Percentiles rank a stretch among this genome's conserved stretches.
Evolutionary conservation across 1,140 invertebrate genomes (phyloP).

Genomic region (Diprion similis): DNA sequence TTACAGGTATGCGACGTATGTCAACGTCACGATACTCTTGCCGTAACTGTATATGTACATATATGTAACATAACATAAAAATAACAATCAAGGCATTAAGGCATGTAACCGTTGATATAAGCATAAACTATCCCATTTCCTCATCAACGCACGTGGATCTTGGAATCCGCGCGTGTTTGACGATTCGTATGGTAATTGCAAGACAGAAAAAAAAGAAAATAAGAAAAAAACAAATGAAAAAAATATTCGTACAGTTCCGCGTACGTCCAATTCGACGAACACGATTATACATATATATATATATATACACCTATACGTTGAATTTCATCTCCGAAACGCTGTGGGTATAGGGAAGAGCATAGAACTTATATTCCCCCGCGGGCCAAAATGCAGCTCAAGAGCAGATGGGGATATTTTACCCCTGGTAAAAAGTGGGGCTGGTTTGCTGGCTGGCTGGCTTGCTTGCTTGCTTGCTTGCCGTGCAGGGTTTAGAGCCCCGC

Average conservation of each 20-base stretch:
- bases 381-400: not conserved
- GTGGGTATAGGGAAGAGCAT: not conserved
- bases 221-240: too few species aligned
- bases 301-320: too few species aligned
- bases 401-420: constrained; percentile 4
- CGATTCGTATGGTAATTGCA: not conserved
- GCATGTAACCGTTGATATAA: too few species aligned
- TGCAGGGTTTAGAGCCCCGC: not conserved
- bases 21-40: too few species aligned
- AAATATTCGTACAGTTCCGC: constrained; percentile 13
- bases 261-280: constrained; percentile 36
- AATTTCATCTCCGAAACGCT: not conserved
- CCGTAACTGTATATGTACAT: too few species aligned
- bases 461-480: not conserved
- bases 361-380: not conserved
- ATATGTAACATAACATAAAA: not conserved
- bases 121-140: constrained; percentile 20
- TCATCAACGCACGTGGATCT: not conserved
- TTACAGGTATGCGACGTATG: too few species aligned
- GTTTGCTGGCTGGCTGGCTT: not conserved
- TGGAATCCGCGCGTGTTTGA: constrained; percentile 2
- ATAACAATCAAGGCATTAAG: too few species aligned
- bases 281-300: too few species aligned
- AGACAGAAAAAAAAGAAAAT: too few species aligned
- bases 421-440: not conserved